These are phyloP conservation scores for Philonicus albiceps DNA, from an alignment of 2,888 invertebrate species.

Conservation along the genomic window DNA sequence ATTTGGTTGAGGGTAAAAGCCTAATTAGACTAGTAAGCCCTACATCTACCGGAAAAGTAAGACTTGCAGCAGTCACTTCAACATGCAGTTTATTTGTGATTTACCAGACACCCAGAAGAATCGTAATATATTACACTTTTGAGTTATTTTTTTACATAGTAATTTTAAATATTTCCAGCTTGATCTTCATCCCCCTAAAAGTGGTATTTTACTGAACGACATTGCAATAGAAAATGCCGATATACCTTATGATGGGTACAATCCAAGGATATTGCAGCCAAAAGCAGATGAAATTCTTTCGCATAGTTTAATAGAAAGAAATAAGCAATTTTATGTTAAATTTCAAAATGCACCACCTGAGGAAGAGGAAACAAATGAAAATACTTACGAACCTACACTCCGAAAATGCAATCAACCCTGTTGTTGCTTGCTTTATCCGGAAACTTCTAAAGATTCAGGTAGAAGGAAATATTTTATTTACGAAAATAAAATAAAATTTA, in stretches of 20 bases:
- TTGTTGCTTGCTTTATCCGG: background rate
- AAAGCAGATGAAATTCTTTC: background rate
- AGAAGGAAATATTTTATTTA: background rate
- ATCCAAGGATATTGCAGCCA: constrained; percentile 59
- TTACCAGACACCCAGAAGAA: constrained; percentile 50
- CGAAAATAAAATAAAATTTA: background rate
- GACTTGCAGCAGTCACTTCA: constrained; percentile 54
- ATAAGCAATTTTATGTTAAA: background rate
- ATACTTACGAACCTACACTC: background rate
- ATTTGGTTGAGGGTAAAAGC: constrained; percentile 2
- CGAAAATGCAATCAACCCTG: background rate
- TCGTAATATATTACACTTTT: background rate
- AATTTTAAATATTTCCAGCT: constrained; percentile 52
- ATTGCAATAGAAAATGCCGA: constrained; percentile 53
- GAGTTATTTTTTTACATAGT: background rate
- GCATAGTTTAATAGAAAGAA: background rate
- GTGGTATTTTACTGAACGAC: constrained; percentile 59
- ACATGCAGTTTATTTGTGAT: constrained; percentile 55
- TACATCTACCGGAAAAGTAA: background rate
- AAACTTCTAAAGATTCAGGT: background rate
- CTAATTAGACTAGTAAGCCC: background rate
- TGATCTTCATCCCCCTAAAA: constrained; percentile 57
- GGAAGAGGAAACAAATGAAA: background rate
- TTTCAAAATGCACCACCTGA: background rate
- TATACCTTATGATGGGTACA: constrained; percentile 56